A percentile compares a stretch with the other conserved stretches of the same genome.
phyloP scores from a whole-genome alignment of 2,888 invertebrate species.

The Agonopterix arenella region DNA sequence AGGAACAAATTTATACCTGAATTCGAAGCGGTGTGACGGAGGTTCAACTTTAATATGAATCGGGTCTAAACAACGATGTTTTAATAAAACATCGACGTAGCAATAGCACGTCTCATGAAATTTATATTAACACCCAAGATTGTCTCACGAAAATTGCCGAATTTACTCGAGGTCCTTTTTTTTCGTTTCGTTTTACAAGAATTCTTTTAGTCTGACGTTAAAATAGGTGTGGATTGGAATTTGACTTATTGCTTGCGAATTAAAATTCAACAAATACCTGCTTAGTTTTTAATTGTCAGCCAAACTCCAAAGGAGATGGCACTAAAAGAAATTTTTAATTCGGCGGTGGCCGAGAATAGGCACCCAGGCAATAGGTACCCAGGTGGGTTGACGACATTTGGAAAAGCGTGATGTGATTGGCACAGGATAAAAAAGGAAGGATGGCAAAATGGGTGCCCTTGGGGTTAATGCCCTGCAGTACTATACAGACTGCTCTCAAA shows the following conservation, averaged over 20 bases:
- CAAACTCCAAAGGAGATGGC: too few species aligned
- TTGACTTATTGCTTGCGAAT: not conserved
- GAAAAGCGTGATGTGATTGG: too few species aligned
- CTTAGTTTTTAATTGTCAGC: too few species aligned
- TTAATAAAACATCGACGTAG: slow-evolving; percentile 45
- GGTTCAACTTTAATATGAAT: slow-evolving; percentile 38
- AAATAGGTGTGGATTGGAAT: not conserved
- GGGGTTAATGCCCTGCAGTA: too few species aligned
- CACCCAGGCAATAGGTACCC: too few species aligned
- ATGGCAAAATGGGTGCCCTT: too few species aligned
- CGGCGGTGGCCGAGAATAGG: too few species aligned
- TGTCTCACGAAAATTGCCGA: slow-evolving; percentile 31
- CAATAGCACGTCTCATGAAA: slow-evolving; percentile 44
- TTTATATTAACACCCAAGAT: slow-evolving; percentile 47
- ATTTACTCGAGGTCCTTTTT: slow-evolving; percentile 25
- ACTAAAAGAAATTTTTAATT: too few species aligned
- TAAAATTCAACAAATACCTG: not conserved
- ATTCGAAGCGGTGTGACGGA: slow-evolving; percentile 23
- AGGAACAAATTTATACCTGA: not conserved
- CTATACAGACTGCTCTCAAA: too few species aligned
- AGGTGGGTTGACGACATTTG: too few species aligned
- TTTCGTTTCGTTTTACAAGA: not conserved
- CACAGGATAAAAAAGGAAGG: too few species aligned
- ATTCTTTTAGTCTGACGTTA: not conserved
- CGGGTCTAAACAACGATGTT: slow-evolving; percentile 38